Conservation (phyloP, 2,888 invertebrate species). For the Chydorus sphaericus region DNA sequence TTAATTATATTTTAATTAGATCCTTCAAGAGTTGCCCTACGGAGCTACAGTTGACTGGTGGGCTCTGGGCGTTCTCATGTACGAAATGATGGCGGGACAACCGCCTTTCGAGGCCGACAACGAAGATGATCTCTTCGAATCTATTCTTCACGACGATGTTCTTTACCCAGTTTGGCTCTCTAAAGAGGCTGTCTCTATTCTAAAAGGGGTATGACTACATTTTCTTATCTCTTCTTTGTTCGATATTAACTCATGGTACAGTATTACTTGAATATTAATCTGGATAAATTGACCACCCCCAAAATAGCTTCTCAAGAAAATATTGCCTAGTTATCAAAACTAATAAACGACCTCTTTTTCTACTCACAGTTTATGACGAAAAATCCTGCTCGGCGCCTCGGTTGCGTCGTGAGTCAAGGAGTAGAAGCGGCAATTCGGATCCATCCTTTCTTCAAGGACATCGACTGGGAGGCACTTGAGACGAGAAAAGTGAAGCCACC, state of each 20-base stretch:
- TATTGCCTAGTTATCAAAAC: too few relatives aligned
- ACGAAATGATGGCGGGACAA: conserved; percentile 99
- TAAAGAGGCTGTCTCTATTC: conserved; percentile 75
- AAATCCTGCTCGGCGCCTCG: conserved; percentile 81
- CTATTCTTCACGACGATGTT: conserved; percentile 95
- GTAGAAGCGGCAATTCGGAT: conserved; percentile 71
- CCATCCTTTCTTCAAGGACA: conserved; percentile 83
- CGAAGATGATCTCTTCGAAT: conserved; percentile 97
- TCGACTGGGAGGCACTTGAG: conserved; percentile 93
- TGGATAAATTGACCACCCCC: too few relatives aligned
- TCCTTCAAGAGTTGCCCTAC: conserved; percentile 82
- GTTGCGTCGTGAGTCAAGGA: conserved; percentile 61
- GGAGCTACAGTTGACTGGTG: conserved; percentile 87
- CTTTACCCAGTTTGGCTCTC: conserved; percentile 94
- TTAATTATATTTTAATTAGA: conserved; percentile 32
- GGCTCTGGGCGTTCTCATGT: conserved; percentile 95
- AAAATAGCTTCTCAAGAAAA: too few relatives aligned
- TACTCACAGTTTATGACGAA: conserved; percentile 84
- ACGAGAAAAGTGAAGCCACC: conserved; percentile 84
- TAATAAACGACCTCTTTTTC: too few relatives aligned
- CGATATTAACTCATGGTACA: too few relatives aligned
- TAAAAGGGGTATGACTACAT: conserved; percentile 47
- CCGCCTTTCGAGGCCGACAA: conserved; percentile 99
- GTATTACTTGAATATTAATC: too few relatives aligned
- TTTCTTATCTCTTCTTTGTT: not conserved